Base-by-base conservation (phyloP, 1,140 invertebrate genomes). In the Ceratina japonica region DNA sequence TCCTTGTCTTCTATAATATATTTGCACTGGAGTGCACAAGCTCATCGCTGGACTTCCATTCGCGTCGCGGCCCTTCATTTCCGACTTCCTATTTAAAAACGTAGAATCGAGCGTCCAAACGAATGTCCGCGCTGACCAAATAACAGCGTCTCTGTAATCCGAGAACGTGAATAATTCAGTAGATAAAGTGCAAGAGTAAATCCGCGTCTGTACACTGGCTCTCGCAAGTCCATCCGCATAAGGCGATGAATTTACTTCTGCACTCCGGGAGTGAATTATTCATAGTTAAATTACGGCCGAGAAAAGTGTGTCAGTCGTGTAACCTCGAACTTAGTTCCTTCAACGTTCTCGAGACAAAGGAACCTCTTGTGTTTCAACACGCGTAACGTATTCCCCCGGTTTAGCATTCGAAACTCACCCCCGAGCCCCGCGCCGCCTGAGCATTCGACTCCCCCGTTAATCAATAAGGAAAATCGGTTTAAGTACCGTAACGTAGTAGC, bases 171-270 rank as follows among this genome's bases (percentile, higher is more conserved):
- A 75, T 75, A 27, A 75, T 75, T 75, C 63, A 75, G 27, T 31
- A 75, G 63, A 49, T n/a, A 56, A 56, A 56, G 51, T 16, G 61
- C 27, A 37, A 75, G 27, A 65, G 62, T 59, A 59, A 75, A 75
- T 66, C 73, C 52, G 54, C 63, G 49, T n/a, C 51, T 27, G 51
- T 4, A 52, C 51, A 18, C 54, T 22, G 18, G 49, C 3, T 65
- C 73, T 64, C 24, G 24, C 49, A 16, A n/a, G 63, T 75, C 31
- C 52, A 22, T 59, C 20, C 73, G 20, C 24, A 27, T 20, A 27
- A 66, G 52, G 16, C 73, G 63, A 75, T 59, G 63, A 66, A 75
- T 75, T 65, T 65, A 75, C 62, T 58, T 64, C 31, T 75, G n/a
- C 51, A n/a, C 52, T 58, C 5, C 27, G 31, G 3, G 8, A n/a